Conservation (phyloP, 2,888 invertebrate genomes). For the Ferdinandea cuprea region DNA sequence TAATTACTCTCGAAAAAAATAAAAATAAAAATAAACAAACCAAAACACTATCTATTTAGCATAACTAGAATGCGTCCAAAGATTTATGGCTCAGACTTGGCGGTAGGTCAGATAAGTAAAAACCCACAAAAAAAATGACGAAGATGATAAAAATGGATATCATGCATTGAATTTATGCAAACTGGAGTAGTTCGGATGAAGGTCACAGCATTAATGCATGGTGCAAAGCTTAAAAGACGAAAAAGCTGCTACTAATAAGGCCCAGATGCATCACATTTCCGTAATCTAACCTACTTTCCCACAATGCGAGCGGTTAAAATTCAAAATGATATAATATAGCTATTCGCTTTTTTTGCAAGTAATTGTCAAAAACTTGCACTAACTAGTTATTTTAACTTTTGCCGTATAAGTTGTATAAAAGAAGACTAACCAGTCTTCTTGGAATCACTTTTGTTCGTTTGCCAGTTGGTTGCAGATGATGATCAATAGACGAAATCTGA, state of each 20-base stretch:
- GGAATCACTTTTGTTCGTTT: neutral
- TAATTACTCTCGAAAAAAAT: conserved; percentile 11
- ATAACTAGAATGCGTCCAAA: conserved; percentile 36
- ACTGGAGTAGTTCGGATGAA: too few relatives aligned
- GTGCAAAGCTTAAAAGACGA: neutral
- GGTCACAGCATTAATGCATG: too few relatives aligned
- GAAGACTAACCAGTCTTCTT: neutral
- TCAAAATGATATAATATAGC: neutral
- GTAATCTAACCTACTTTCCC: conserved; percentile 16
- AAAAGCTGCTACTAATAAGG: neutral
- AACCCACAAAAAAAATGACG: neutral
- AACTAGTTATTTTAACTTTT: neutral
- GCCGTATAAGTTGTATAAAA: conserved; percentile 12
- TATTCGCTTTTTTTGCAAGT: neutral
- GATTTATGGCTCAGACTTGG: neutral
- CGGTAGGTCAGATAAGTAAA: neutral
- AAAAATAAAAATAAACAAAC: conserved; percentile 1
- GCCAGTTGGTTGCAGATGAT: neutral
- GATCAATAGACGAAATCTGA: neutral
- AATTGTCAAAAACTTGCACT: neutral
- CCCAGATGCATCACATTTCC: conserved; percentile 6
- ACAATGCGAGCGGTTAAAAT: conserved; percentile 12
- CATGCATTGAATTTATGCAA: too few relatives aligned
- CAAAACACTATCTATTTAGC: conserved; percentile 16
- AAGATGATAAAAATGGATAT: too few relatives aligned